Evolutionary conservation across 53 echinoderm and acorn worm genomes (phyloP), one percentile per base, ranked within the genome.

Genomic region (Paracentrotus lividus): DNA sequence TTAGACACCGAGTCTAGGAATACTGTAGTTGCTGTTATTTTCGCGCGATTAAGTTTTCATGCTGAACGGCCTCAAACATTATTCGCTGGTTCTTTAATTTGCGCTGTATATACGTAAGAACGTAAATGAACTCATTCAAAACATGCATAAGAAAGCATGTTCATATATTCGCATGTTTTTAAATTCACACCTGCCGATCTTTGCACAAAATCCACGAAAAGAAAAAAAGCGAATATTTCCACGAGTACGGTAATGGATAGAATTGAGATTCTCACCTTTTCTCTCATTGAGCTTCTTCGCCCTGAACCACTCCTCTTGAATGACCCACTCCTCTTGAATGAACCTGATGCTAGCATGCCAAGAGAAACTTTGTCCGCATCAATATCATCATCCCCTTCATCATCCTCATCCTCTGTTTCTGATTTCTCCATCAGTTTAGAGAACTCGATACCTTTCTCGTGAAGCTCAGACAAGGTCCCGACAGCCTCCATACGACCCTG

Each of bases 401-500:
- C 95, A 16, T 97, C 97, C 31, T 96, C 96, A 3, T 93, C 95
- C 10, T 97, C 96, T 0, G 95, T 94, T 20, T 94, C 94, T 3
- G 93, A 91, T 42, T 85, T 60, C 68, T 94, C 88, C 96, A 98
- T 95, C 88, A 98, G 77, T 38, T 94, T 94, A 34, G 98, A 96
- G 95, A 98, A 98, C 90, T 98, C 97, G 38, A 98, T 94, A 38
- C 97, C 96, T 31, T 91, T 91, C 40, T 93, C 72, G 43, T 93
- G 95, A 40, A 98, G 94, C 66, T 98, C 98, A 24, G 51, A 68
- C 81, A 98, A 67, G n/a, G 98, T 96, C 27, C 98, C 98, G 2
- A 95, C 88, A 12, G 96, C 97, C 66, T 97, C 98, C 92, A 97
- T 97, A 60, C 93, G 90, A 78, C 98, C 98, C 98, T 98, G 58